A percentile compares a stretch with the other conserved stretches of the same genome.
These are phyloP conservation scores for Troides aeacus DNA, from an alignment of 2,888 invertebrate species.

Conservation along the genomic window DNA sequence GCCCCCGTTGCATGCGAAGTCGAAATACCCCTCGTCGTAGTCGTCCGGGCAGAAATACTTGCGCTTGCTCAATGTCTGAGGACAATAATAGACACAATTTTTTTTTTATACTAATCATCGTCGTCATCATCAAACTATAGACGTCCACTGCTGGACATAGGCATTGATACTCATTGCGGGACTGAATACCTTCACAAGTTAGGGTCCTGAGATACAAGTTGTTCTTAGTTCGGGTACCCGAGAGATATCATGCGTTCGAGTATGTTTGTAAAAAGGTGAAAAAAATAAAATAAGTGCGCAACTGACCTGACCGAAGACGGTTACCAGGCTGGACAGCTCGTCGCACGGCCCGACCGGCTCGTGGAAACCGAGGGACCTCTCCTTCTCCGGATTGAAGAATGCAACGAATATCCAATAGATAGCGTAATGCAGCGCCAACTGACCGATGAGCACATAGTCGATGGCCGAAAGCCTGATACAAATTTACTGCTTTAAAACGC, in stretches of 20 bases:
- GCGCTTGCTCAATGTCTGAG: conserved; percentile 82
- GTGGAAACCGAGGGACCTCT: conserved; percentile 85
- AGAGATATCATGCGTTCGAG: too few relatives aligned
- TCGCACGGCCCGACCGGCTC: conserved; percentile 88
- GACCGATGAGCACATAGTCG: conserved; percentile 68
- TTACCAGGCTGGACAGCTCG: conserved; percentile 78
- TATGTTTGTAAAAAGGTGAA: too few relatives aligned
- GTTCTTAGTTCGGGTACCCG: too few relatives aligned
- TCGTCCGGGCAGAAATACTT: conserved; percentile 85
- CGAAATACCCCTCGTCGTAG: conserved; percentile 87
- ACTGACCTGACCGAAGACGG: conserved; percentile 84
- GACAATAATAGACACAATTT: too few relatives aligned
- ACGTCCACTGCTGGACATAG: too few relatives aligned
- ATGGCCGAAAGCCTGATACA: conserved; percentile 50
- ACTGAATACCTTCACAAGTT: too few relatives aligned
- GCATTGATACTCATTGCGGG: too few relatives aligned
- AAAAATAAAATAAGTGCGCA: background rate
- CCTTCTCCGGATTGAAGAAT: conserved; percentile 83
- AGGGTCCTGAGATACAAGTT: too few relatives aligned
- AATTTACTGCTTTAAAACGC: too few relatives aligned
- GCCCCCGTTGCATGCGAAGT: conserved; percentile 84
- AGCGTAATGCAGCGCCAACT: conserved; percentile 82
- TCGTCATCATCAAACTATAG: too few relatives aligned
- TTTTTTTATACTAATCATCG: too few relatives aligned
- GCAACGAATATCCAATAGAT: conserved; percentile 82